phyloP scores from a whole-genome alignment of 2,113 vertebrate species.

The pig (Sus scrofa) region DNA sequence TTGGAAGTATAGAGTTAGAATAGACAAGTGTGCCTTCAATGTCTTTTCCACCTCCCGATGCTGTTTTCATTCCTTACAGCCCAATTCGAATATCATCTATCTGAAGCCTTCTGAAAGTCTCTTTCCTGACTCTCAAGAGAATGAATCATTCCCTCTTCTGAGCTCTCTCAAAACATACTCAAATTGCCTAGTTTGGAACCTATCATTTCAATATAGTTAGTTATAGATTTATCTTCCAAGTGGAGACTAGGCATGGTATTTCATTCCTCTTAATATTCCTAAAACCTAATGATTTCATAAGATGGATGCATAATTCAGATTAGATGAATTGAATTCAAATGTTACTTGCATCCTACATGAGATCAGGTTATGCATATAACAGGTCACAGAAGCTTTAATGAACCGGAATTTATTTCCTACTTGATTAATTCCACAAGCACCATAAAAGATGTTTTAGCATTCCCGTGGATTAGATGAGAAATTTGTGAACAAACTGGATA shows the following conservation, averaged over 20 bases:
- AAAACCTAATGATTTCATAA: slow-evolving; percentile 72
- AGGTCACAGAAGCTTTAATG: neutral
- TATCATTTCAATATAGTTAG: slow-evolving; percentile 72
- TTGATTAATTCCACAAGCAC: slow-evolving; percentile 45
- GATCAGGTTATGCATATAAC: slow-evolving; percentile 50
- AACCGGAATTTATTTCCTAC: neutral
- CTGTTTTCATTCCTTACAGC: neutral
- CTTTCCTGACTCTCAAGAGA: slow-evolving; percentile 24
- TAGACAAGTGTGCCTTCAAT: neutral
- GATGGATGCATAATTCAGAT: slow-evolving; percentile 76
- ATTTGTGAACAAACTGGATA: slow-evolving; percentile 7
- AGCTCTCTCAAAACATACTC: slow-evolving; percentile 43
- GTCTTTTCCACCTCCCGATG: neutral
- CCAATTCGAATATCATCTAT: slow-evolving; percentile 6
- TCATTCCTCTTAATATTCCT: slow-evolving; percentile 63
- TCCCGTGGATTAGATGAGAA: neutral
- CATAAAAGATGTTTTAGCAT: neutral
- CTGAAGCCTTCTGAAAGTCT: neutral
- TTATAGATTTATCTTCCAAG: slow-evolving; percentile 71
- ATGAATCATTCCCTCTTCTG: slow-evolving; percentile 57
- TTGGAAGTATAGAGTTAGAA: neutral
- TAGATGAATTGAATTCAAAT: slow-evolving; percentile 72
- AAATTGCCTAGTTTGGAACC: slow-evolving; percentile 64
- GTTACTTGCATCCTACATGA: slow-evolving; percentile 59
- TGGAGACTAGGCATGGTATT: slow-evolving; percentile 60